These are phyloP conservation scores for Cataglyphis albicans DNA, from an alignment of 2,888 invertebrate species.

Conservation along the genomic window DNA sequence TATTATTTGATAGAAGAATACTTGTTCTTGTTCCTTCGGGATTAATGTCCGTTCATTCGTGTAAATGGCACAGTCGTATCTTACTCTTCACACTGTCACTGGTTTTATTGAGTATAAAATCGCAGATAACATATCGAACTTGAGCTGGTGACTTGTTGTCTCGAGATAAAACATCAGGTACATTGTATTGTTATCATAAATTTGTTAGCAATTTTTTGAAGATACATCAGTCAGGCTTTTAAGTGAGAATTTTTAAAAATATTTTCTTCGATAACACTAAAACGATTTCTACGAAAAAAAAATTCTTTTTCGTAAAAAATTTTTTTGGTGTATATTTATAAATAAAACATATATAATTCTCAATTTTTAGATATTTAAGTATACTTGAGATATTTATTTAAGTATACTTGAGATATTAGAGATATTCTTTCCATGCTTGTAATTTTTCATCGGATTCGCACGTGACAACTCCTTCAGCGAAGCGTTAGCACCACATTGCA, in stretches of 20 bases:
- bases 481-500: conserved; percentile 70
- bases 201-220: neutral
- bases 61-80: conserved; percentile 1
- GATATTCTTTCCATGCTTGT: neutral
- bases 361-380: neutral
- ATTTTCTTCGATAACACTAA: neutral
- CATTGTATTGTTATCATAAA: neutral
- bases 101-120: conserved; percentile 20
- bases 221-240: neutral
- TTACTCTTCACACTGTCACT: conserved; percentile 15
- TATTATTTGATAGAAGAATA: neutral
- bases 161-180: conserved; percentile 53
- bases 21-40: neutral
- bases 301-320: neutral
- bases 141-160: conserved; percentile 28
- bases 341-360: neutral
- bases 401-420: neutral
- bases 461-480: conserved; percentile 52
- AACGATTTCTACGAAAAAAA: neutral
- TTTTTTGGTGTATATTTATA: neutral
- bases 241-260: neutral
- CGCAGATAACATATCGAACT: conserved; percentile 56
- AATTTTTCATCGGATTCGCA: conserved; percentile 58
- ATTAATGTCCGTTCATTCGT: conserved; percentile 8
- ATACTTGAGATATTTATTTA: neutral